These are phyloP conservation scores for Athripsodes cinereus DNA, from an alignment of 2,888 invertebrate species.

Conservation along the genomic window DNA sequence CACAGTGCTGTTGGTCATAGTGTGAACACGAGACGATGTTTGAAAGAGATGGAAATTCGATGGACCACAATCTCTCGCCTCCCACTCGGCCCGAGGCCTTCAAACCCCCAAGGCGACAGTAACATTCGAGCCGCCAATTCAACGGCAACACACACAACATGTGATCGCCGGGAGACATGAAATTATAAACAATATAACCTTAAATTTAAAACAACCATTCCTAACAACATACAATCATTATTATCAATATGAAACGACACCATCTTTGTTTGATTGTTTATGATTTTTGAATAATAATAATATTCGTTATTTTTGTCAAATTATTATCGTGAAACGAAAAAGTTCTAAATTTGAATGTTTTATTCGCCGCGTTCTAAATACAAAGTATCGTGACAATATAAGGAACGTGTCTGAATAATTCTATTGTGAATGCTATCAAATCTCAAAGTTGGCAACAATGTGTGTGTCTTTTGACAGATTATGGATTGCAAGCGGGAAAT, in stretches of 20 bases:
- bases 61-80: constrained; percentile 10
- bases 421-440: too few relatives aligned
- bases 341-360: too few relatives aligned
- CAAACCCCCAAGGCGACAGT: constrained; percentile 22
- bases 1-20: background rate
- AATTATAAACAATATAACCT: constrained; percentile 10
- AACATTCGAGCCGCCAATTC: constrained; percentile 17
- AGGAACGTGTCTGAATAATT: too few relatives aligned
- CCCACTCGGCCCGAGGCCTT: constrained; percentile 15
- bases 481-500: too few relatives aligned
- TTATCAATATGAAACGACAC: background rate
- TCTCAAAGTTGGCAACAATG: too few relatives aligned
- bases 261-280: background rate
- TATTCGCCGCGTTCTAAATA: too few relatives aligned
- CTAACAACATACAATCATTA: too few relatives aligned
- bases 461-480: too few relatives aligned
- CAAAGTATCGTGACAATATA: too few relatives aligned
- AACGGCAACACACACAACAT: constrained; percentile 18
- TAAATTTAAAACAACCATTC: constrained; percentile 6
- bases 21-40: background rate
- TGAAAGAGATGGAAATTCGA: constrained; percentile 7
- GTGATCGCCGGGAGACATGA: constrained; percentile 16
- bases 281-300: background rate
- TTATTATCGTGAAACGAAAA: background rate
- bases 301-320: background rate